Evolutionary conservation across 2,113 vertebrate genomes (phyloP).

Genomic region (Etia nguti): DNA sequence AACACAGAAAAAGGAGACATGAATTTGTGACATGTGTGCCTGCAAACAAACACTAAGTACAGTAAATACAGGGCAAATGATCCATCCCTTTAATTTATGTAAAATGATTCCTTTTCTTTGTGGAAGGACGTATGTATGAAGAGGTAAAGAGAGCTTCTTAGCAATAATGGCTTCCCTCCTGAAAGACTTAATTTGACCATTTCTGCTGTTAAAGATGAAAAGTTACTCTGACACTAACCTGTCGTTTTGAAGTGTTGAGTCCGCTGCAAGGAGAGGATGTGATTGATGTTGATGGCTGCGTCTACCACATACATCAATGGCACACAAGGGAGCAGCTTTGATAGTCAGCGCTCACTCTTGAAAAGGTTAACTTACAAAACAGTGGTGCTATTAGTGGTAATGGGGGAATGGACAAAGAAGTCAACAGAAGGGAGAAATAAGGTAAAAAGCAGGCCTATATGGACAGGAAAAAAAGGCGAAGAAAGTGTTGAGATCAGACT

Average conservation of each 20-base stretch:
- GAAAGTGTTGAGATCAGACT: neutral
- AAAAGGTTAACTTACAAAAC: slow-evolving; percentile 14
- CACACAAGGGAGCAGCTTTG: neutral
- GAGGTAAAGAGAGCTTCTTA: slow-evolving; percentile 10
- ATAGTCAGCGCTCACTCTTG: neutral
- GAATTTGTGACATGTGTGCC: neutral
- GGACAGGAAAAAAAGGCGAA: neutral
- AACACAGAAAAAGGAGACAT: neutral
- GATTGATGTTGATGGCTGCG: slow-evolving; percentile 10
- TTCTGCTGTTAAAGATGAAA: slow-evolving; percentile 19
- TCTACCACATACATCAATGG: neutral
- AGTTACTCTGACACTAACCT: neutral
- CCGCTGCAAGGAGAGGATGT: neutral
- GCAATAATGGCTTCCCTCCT: neutral
- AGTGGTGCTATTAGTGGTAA: neutral
- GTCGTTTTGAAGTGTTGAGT: neutral
- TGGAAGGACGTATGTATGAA: neutral
- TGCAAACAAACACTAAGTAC: slow-evolving; percentile 21
- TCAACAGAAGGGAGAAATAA: neutral
- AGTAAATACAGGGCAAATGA: slow-evolving; percentile 19
- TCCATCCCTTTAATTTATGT: slow-evolving; percentile 19
- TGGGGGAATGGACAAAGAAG: neutral
- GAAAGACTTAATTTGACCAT: slow-evolving; percentile 26
- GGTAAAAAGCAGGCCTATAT: neutral
- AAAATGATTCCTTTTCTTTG: slow-evolving; percentile 12